Base-by-base conservation (phyloP, 2,113 vertebrate species). In the Ctenomys sociabilis region DNA sequence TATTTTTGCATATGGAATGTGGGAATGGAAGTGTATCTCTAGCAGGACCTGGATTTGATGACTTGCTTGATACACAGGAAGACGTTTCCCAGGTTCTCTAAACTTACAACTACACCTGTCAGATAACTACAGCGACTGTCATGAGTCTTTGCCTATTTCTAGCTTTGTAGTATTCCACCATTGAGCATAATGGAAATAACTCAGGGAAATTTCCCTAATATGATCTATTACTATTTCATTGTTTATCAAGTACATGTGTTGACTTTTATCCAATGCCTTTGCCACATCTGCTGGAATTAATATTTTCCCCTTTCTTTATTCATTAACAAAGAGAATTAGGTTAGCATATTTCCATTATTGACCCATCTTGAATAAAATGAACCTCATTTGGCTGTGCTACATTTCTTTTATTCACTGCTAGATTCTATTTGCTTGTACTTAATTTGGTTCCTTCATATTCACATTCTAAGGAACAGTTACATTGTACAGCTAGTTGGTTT, bases 211-310 rank as follows among this genome's bases (percentile, higher is more conserved):
- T 80, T 90, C 68, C 52, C 68, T 24, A 83, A 30, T 52, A 45
- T n/a, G 6, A 91, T 43, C 40, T 86, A 30, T 43, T 66, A 45
- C 45, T 22, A 64, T 83, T 85, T 92, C 77, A 92, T 35, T 90
- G 0, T 35, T 59, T 91, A 92, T 52, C 1, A 17, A 59, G 40
- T 68, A 78, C 6, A 73, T 54, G 26, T 61, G 45, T 7, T 70
- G 81, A 75, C 81, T 96, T 93, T 78, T 16, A 66, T 83, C 81
- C 93, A 87, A 52, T 75, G 75, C n/a, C 81, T 90, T 68, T 64
- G 32, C 40, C 37, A 32, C 49, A 21, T 52, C 22, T 81, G 10
- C 28, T 80, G 49, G 91, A 73, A 91, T 52, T 22, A 85, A 61
- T 16, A 52, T 26, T 70, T 95, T 16, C 9, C 40, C 43, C 10